Conservation (phyloP, 1,140 invertebrate species). For the Trichoplusia ni region DNA sequence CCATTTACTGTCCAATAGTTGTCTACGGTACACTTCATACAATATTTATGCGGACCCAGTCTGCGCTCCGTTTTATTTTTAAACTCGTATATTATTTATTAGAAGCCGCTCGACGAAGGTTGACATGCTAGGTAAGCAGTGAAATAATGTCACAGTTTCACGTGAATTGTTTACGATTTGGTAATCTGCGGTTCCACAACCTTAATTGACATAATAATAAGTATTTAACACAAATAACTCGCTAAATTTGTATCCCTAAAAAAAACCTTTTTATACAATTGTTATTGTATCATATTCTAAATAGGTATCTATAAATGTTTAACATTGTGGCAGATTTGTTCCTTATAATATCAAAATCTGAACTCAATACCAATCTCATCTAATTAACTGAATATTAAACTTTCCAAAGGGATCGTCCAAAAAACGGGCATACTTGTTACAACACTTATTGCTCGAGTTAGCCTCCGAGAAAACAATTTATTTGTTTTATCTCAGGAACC, state of each 20-base stretch:
- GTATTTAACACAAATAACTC: no score
- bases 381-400: constrained; percentile 20
- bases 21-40: constrained; percentile 64
- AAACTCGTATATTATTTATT: constrained; percentile 60
- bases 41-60: constrained; percentile 63
- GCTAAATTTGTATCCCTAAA: no score
- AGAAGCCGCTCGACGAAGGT: constrained; percentile 43
- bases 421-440: constrained; percentile 33
- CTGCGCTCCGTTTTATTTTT: constrained; percentile 48
- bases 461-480: constrained; percentile 55
- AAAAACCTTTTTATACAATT: no score
- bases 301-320: no score
- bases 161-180: no score
- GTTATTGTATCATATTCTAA: no score
- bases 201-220: no score
- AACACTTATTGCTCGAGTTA: constrained; percentile 49
- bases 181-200: no score
- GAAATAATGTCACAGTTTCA: constrained; percentile 14
- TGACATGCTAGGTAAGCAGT: constrained; percentile 18
- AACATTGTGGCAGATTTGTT: no score
- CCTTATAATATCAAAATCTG: no score
- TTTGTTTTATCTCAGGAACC: constrained; percentile 64
- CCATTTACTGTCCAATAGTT: constrained; percentile 66
- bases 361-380: no score
- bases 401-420: constrained; percentile 15